phyloP scores from a whole-genome alignment of 2,888 invertebrate genomes.

The Ochropleura plecta region DNA sequence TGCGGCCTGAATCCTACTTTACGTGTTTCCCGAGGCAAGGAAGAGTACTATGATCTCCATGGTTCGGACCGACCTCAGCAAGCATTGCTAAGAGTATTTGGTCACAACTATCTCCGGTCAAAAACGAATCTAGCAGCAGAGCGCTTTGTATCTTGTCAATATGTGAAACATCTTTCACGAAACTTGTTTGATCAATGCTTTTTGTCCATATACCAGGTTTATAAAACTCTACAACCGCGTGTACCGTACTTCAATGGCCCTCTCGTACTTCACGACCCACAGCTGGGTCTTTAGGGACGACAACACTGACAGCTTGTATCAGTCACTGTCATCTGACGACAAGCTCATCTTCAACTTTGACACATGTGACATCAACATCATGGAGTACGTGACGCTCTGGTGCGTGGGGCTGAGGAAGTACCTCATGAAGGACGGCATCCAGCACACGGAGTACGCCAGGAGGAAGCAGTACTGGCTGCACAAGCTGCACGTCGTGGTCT shows the following conservation, averaged over 20 bases:
- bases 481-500: conserved; percentile 35
- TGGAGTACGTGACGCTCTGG: conserved; percentile 61
- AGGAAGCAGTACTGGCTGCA: conserved; percentile 60
- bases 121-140: no score
- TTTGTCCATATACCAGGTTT: conserved; percentile 56
- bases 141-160: no score
- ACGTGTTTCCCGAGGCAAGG: no score
- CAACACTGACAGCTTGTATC: conserved; percentile 51
- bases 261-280: conserved; percentile 63
- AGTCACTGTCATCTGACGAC: conserved; percentile 50
- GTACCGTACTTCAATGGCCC: conserved; percentile 53
- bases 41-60: no score
- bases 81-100: no score
- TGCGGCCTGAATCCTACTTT: no score
- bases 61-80: no score
- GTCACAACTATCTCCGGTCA: no score
- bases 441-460: conserved; percentile 49
- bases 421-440: conserved; percentile 63
- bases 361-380: conserved; percentile 57
- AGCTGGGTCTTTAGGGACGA: conserved; percentile 63
- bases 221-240: conserved; percentile 63
- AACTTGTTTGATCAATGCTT: no score
- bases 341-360: conserved; percentile 67
- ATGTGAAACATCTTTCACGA: no score
- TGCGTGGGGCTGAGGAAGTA: conserved; percentile 61